Conservation (phyloP, 2,113 vertebrate species). For the Phycodurus eques region DNA sequence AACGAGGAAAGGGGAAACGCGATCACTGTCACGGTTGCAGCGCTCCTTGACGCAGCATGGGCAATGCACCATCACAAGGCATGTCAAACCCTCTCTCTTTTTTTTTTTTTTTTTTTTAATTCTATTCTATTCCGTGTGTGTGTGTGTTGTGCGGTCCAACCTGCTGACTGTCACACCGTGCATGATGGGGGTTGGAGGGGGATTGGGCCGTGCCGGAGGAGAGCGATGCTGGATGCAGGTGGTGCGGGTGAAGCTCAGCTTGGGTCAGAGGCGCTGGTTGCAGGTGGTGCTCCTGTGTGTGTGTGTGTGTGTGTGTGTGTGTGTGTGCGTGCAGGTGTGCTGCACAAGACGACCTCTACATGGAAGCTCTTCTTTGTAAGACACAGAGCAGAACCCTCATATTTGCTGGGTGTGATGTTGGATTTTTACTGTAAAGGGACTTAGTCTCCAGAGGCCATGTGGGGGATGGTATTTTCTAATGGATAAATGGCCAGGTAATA, state of each 20-base stretch:
- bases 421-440: background rate
- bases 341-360: constrained; percentile 29
- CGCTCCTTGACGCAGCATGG: constrained; percentile 77
- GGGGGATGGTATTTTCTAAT: constrained; percentile 43
- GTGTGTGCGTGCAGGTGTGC: constrained; percentile 5
- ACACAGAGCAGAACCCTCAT: constrained; percentile 7
- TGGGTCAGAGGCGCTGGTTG: constrained; percentile 43
- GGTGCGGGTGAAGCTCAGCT: constrained; percentile 9
- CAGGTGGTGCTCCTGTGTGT: constrained; percentile 20
- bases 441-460: constrained; percentile 23
- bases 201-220: constrained; percentile 23
- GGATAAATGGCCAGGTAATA: constrained; percentile 50
- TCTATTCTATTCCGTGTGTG: background rate
- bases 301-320: constrained; percentile 31
- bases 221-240: constrained; percentile 36
- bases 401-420: constrained; percentile 1
- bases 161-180: constrained; percentile 47
- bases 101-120: constrained; percentile 13
- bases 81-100: constrained; percentile 69
- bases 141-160: constrained; percentile 28
- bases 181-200: constrained; percentile 32
- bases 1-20: constrained; percentile 72
- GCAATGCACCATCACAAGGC: constrained; percentile 83
- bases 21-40: constrained; percentile 70
- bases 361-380: constrained; percentile 4